A percentile compares a stretch with the other conserved stretches of the same genome.
phyloP scores from a whole-genome alignment of 2,888 invertebrate species.

The Drosophila putrida region DNA sequence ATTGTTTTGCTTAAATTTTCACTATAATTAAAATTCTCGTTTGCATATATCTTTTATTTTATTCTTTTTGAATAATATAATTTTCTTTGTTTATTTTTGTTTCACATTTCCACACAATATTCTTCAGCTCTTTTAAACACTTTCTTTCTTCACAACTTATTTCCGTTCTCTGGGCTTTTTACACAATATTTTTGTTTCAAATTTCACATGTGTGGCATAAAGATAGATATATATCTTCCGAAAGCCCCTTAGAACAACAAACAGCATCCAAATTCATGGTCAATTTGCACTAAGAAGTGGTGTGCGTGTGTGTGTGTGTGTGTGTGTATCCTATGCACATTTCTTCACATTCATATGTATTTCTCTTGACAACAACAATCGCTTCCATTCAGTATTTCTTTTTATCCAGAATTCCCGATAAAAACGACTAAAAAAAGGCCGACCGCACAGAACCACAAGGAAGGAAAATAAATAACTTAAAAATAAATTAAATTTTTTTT shows the following conservation, averaged over 20 bases:
- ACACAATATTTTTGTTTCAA: slow-evolving; percentile 23
- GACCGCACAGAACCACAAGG: slow-evolving; percentile 41
- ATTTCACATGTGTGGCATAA: slow-evolving; percentile 35
- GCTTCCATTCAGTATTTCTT: slow-evolving; percentile 62
- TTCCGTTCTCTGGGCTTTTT: slow-evolving; percentile 17
- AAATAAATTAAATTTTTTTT: slow-evolving; percentile 74
- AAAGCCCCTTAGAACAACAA: slow-evolving; percentile 36
- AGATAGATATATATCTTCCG: slow-evolving; percentile 24
- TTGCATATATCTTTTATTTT: not conserved
- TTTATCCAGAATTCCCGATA: slow-evolving; percentile 70
- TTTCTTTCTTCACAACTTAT: slow-evolving; percentile 26
- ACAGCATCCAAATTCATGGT: slow-evolving; percentile 61
- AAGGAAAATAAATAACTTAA: slow-evolving; percentile 68
- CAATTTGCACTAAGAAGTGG: slow-evolving; percentile 62
- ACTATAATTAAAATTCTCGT: not conserved
- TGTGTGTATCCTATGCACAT: slow-evolving; percentile 37
- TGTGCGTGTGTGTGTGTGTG: slow-evolving; percentile 13
- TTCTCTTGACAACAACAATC: slow-evolving; percentile 58
- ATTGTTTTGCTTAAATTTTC: not conserved
- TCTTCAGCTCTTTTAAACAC: not conserved
- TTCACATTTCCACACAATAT: slow-evolving; percentile 31
- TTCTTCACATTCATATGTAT: slow-evolving; percentile 34
- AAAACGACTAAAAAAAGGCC: slow-evolving; percentile 53
- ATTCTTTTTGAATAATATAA: not conserved
- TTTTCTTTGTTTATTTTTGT: slow-evolving; percentile 20